Base-by-base conservation (phyloP, 2,113 vertebrate genomes). In the Ophiodon elongatus region DNA sequence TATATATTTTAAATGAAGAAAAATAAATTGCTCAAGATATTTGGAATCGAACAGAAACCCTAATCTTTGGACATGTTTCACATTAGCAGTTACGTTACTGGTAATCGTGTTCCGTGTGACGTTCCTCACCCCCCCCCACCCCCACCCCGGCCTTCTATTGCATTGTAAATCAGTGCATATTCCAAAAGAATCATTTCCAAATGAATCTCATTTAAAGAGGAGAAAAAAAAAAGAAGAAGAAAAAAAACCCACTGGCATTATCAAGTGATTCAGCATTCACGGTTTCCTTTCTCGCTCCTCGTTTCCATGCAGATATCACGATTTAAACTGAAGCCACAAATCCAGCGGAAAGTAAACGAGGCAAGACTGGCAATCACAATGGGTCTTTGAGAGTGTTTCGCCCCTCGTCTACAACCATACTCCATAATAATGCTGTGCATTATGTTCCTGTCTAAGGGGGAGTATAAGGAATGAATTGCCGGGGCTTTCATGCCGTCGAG, bases 401-500 rank as follows among this genome's bases (percentile, higher is more conserved):
- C 89, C 87, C 86, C 85, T 93, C 91, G 64, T 90, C 89, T 91
- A 70, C 85, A 85, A 84, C 86, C 90, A 64, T 50, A 68, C 87
- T 88, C 86, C 33, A 68, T 70, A 89, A 90, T 92, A 90, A 94
- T 77, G 87, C 84, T 50, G 80, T 52, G 84, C 80, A 90, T 93
- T 92, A 88, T 91, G 87, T 84, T 88, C 73, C 82, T 54, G 87
- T 94, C 88, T 85, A 70, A 80, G 85, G 87, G 84, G 80, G 85
- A 86, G 91, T 80, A 73, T 68, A 84, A 88, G 87, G 87, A 92
- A 90, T 83, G 85, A 92, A 91, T 88, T 81, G 91, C 91, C 9
- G 76, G 29, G 83, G 84, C 91, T 93, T 93, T 93, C 90, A 93
- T 91, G 80, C 85, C 52, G 84, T 92, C 69, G 85, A 94, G 91